A percentile compares a stretch with the other conserved stretches of the same genome.
phyloP scores from a whole-genome alignment of 2,113 vertebrate species.

The Formicarius rufipectus region DNA sequence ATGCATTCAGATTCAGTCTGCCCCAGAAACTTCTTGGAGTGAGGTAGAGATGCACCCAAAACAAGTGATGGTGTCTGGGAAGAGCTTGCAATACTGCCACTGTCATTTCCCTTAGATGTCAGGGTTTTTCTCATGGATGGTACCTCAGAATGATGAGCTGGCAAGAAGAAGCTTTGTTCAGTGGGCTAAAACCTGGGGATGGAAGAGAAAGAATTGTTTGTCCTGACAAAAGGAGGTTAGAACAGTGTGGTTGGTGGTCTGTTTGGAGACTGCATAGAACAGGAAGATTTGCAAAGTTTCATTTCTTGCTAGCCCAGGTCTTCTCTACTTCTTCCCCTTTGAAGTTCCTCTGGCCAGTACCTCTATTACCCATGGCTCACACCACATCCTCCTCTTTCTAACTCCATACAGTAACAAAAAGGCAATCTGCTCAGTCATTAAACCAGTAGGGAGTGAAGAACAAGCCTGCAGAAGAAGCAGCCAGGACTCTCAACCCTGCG shows the following conservation, averaged over 20 bases:
- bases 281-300: not conserved
- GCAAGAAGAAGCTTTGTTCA: not conserved
- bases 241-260: not conserved
- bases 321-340: not conserved
- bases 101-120: accelerated
- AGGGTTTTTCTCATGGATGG: not conserved
- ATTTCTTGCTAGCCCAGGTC: not conserved
- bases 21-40: not conserved
- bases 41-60: not conserved
- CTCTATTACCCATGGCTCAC: not conserved
- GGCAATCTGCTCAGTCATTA: not conserved
- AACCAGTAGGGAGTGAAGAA: not conserved
- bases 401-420: not conserved
- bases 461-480: not conserved
- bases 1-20: not conserved
- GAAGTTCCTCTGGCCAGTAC: not conserved
- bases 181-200: not conserved
- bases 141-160: not conserved
- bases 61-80: not conserved
- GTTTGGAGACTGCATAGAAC: not conserved
- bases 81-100: not conserved
- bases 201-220: not conserved
- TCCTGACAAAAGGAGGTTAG: not conserved
- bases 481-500: not conserved
- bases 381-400: not conserved